These are phyloP conservation scores for Cabera pusaria DNA, from an alignment of 2,888 invertebrate genomes.

Conservation along the genomic window DNA sequence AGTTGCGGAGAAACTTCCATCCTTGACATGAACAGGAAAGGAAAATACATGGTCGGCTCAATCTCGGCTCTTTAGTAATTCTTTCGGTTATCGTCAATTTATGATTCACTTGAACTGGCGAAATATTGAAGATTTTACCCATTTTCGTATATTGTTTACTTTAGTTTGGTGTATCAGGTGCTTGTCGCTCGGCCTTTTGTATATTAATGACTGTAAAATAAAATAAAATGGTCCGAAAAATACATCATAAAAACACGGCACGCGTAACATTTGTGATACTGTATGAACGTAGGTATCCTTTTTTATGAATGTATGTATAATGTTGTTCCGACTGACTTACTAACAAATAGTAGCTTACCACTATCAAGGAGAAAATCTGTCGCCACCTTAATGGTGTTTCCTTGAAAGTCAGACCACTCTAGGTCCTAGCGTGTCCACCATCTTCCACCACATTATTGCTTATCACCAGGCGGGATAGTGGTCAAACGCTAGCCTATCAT, in stretches of 20 bases:
- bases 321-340: no score
- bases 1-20: constrained; percentile 38
- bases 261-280: no score
- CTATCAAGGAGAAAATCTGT: no score
- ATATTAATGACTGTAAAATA: constrained; percentile 5
- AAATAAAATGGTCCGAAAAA: constrained; percentile 1
- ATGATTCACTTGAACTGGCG: constrained; percentile 21
- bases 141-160: constrained; percentile 17
- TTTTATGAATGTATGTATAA: no score
- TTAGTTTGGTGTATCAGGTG: constrained; percentile 9
- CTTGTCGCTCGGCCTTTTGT: constrained; percentile 8
- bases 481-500: no score
- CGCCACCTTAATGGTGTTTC: no score
- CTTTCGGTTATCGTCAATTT: constrained; percentile 32
- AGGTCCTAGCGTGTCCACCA: no score
- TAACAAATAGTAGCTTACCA: no score
- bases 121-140: constrained; percentile 20
- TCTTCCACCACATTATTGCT: no score
- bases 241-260: neutral
- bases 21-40: constrained; percentile 38
- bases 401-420: no score
- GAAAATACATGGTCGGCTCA: constrained; percentile 34
- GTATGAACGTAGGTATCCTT: no score
- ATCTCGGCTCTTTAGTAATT: constrained; percentile 31
- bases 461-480: no score